Percentiles rank a stretch among this genome's conserved stretches.
These are phyloP conservation scores for Venturia canescens DNA, from an alignment of 1,140 invertebrate genomes.

Conservation along the genomic window DNA sequence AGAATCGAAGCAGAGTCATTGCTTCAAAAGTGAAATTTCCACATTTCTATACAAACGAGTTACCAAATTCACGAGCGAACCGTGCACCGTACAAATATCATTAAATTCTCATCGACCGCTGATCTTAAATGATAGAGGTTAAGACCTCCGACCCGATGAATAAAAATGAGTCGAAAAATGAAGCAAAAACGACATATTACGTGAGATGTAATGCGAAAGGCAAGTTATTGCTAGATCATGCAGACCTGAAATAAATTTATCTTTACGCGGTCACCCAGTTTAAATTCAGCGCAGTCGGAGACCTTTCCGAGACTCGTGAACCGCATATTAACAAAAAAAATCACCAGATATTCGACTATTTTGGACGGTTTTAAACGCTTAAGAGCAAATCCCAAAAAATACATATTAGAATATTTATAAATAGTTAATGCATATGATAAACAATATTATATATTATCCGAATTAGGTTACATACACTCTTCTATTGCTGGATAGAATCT, in stretches of 20 bases:
- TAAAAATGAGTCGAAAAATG: conserved; percentile 48
- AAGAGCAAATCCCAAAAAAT: conserved; percentile 56
- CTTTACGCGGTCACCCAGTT: conserved; percentile 48
- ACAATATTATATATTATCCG: conserved; percentile 74
- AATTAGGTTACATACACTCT: conserved; percentile 76
- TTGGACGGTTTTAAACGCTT: conserved; percentile 34
- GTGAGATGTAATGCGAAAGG: conserved; percentile 18
- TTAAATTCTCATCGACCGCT: background rate
- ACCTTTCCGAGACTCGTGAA: conserved; percentile 57
- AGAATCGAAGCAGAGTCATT: too few species aligned
- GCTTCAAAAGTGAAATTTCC: too few species aligned
- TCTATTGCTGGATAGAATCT: conserved; percentile 76
- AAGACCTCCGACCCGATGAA: conserved; percentile 61
- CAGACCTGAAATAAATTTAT: background rate
- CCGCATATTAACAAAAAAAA: conserved; percentile 51
- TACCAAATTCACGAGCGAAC: too few species aligned
- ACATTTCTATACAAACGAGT: too few species aligned
- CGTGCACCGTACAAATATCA: conserved; percentile 2
- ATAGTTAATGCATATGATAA: conserved; percentile 46
- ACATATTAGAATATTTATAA: conserved; percentile 42
- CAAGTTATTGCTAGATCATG: conserved; percentile 2
- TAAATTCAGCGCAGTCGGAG: conserved; percentile 54
- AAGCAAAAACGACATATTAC: conserved; percentile 22
- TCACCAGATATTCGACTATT: background rate
- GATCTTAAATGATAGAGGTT: conserved; percentile 60